Percentiles rank a stretch among this genome's conserved stretches.
Conservation (phyloP, 1,140 invertebrate species). For the Brachionus asplanchnoidis region DNA sequence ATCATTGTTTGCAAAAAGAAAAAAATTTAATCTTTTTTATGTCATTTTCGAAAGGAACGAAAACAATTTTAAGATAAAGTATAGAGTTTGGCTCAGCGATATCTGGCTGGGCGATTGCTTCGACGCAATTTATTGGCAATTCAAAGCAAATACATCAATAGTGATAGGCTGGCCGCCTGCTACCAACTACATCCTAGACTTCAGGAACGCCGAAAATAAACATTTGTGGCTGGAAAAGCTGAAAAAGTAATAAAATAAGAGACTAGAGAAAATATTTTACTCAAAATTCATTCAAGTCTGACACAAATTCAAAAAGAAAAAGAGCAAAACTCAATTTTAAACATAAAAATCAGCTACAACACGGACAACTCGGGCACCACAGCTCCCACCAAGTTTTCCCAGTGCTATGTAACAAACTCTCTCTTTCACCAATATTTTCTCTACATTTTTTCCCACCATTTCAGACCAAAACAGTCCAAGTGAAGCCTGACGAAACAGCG, state of each 20-base stretch:
- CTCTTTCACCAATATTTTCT: not conserved
- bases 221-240: not conserved
- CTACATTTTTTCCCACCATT: not conserved
- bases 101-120: conserved; percentile 11
- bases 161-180: conserved; percentile 37
- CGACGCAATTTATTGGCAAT: conserved; percentile 20
- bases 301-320: not conserved
- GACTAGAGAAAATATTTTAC: not conserved
- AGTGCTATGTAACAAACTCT: not conserved
- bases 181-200: conserved; percentile 16
- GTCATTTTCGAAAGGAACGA: conserved; percentile 1
- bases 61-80: conserved; percentile 14
- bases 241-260: conserved; percentile 13
- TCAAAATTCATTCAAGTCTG: not conserved
- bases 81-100: conserved; percentile 8
- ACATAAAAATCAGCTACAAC: conserved; percentile 37
- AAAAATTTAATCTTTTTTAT: not conserved
- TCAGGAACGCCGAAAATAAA: not conserved
- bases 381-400: conserved; percentile 27
- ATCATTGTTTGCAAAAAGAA: not conserved
- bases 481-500: conserved; percentile 21
- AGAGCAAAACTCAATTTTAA: not conserved
- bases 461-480: conserved; percentile 33
- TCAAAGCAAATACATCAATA: not conserved
- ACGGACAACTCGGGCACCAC: conserved; percentile 7